These are phyloP conservation scores for Limnephilus auricula DNA, from an alignment of 2,888 invertebrate species.

Conservation along the genomic window DNA sequence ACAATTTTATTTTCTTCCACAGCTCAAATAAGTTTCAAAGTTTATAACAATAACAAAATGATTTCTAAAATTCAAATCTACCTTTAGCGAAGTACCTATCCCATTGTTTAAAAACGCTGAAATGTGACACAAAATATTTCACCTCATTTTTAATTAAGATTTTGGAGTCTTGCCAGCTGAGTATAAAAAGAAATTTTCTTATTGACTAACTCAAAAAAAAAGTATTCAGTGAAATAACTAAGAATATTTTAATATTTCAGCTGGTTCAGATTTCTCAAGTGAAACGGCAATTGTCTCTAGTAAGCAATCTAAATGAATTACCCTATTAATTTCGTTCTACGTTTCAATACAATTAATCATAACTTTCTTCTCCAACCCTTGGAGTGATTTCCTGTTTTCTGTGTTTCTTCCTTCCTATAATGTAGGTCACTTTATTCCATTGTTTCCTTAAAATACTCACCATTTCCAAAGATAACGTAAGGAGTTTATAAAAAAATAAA, in stretches of 20 bases:
- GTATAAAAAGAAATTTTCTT: slow-evolving; percentile 25
- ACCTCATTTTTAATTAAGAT: slow-evolving; percentile 15
- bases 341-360: neutral
- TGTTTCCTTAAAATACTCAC: no score
- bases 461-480: no score
- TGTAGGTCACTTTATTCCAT: no score
- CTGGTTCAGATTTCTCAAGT: no score
- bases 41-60: neutral
- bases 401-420: no score
- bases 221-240: neutral
- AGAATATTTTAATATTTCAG: neutral
- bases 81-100: neutral
- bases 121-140: neutral
- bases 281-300: no score
- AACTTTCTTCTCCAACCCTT: neutral
- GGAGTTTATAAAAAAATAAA: no score
- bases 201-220: neutral
- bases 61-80: neutral
- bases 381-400: no score
- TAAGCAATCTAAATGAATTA: no score
- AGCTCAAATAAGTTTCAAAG: neutral
- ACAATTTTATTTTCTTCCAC: neutral
- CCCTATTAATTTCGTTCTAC: no score
- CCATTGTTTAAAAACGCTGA: neutral
- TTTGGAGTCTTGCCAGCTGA: slow-evolving; percentile 10